Evolutionary conservation across 2,888 invertebrate species (phyloP).

Genomic region (Erebia epiphron): DNA sequence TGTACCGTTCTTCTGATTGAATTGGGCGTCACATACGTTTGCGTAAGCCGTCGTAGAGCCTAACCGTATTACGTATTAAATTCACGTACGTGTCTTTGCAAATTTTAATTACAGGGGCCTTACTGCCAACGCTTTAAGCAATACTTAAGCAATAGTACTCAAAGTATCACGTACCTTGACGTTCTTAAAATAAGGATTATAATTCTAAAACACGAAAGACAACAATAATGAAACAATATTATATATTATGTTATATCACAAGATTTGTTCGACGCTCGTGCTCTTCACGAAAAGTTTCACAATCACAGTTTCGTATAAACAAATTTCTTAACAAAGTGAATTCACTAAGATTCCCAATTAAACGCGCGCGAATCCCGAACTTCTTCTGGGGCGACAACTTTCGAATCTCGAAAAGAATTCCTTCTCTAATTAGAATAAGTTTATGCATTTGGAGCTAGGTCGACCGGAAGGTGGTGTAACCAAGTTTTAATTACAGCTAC

Average conservation of each 20-base stretch:
- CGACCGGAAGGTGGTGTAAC: constrained; percentile 44
- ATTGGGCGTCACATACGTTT: constrained; percentile 41
- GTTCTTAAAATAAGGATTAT: too few relatives aligned
- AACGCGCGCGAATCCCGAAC: constrained; percentile 74
- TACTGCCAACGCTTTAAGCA: constrained; percentile 34
- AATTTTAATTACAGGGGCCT: constrained; percentile 43
- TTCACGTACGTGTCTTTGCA: constrained; percentile 52
- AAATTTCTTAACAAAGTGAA: constrained; percentile 75
- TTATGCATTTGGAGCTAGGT: constrained; percentile 75
- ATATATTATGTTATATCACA: constrained; percentile 27
- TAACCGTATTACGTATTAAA: constrained; percentile 50
- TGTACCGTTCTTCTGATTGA: constrained; percentile 40
- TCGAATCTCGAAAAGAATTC: constrained; percentile 79
- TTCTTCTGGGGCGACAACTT: constrained; percentile 62
- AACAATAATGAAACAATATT: too few relatives aligned
- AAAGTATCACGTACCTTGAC: too few relatives aligned
- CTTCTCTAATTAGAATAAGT: constrained; percentile 78
- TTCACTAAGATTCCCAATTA: constrained; percentile 79
- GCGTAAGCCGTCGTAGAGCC: constrained; percentile 36
- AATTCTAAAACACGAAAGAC: too few relatives aligned
- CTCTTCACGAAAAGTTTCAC: constrained; percentile 50
- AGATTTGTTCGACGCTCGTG: constrained; percentile 32
- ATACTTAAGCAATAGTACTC: too few relatives aligned
- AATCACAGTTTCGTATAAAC: constrained; percentile 56
- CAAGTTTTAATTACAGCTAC: constrained; percentile 75